Evolutionary conservation across 1,140 invertebrate species (phyloP), one percentile per base, ranked within the genome.

Genomic region (Papilio polytes): DNA sequence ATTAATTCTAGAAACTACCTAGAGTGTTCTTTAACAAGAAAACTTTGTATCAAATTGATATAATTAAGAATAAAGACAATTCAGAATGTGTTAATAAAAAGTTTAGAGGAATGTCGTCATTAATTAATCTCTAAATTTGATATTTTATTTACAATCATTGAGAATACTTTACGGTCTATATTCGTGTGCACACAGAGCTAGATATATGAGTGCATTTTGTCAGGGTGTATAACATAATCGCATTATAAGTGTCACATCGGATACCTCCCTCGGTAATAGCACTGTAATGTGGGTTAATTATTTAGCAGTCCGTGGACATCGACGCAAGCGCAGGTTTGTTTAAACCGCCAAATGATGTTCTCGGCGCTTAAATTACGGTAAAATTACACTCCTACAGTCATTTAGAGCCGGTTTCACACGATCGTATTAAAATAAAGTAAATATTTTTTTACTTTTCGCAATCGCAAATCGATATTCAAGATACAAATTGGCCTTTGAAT

Each of bases 231-330:
- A 46, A 53, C 46, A 79, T 83, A 81, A 81, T 80, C 76, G 70
- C 48, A 13, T 72, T 79, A 72, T 73, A 80, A 80, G 72, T 78
- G 76, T 78, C 31, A 59, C 26, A 76, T 53, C 76, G 53, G 74
- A 53, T 77, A 22, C 48, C 51, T 78, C 76, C 59, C 18, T 18
- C 48, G 12, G 53, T 78, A 78, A 77, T 56, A 10, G 83, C 81
- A 82, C 81, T 63, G 51, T 66, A 76, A 86, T 83, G 79, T 83
- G 74, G 86, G 86, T 87, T 86, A 87, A 87, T 86, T 86, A 84
- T 82, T 82, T 80, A 73, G 76, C 70, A 51, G 80, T 74, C 80
- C 82, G 74, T 81, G 85, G 81, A 79, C 80, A 83, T 80, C 80
- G 78, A 76, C 73, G 72, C 66, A 81, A 78, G 81, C 73, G 70